A percentile compares a stretch with the other conserved stretches of the same genome.
phyloP scores from a whole-genome alignment of 2,888 invertebrate genomes.

The Drosophila differens region DNA sequence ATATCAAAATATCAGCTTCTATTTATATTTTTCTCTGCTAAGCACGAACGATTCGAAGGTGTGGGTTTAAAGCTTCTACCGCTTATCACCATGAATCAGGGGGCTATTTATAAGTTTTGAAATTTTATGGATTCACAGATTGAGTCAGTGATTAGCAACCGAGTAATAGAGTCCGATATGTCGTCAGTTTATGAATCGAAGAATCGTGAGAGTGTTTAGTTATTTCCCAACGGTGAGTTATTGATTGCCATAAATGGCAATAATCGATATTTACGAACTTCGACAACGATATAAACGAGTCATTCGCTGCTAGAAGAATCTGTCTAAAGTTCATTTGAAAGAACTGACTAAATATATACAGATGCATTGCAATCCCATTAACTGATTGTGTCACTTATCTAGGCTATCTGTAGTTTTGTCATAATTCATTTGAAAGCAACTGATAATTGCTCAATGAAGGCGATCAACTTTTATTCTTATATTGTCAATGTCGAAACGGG shows the following conservation, averaged over 20 bases:
- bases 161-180: constrained; percentile 6
- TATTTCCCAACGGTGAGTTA: constrained; percentile 16
- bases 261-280: not conserved
- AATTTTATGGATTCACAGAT: not conserved
- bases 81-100: not conserved
- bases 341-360: not conserved
- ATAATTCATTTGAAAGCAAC: constrained; percentile 5
- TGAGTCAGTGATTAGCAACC: constrained; percentile 6
- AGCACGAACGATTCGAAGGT: not conserved
- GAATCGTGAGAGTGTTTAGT: not conserved
- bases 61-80: not conserved
- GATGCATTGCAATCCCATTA: not conserved
- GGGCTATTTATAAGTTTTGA: not conserved
- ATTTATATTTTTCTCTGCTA: too few relatives aligned
- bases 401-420: not conserved
- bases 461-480: constrained; percentile 12
- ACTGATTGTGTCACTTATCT: constrained; percentile 4
- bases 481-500: not conserved
- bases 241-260: not conserved
- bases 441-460: constrained; percentile 7
- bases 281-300: not conserved
- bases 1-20: not conserved
- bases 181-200: not conserved
- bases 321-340: not conserved
- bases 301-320: not conserved